phyloP scores from a whole-genome alignment of 35 echinoderm and acorn worm genomes.

The Patiria miniata region DNA sequence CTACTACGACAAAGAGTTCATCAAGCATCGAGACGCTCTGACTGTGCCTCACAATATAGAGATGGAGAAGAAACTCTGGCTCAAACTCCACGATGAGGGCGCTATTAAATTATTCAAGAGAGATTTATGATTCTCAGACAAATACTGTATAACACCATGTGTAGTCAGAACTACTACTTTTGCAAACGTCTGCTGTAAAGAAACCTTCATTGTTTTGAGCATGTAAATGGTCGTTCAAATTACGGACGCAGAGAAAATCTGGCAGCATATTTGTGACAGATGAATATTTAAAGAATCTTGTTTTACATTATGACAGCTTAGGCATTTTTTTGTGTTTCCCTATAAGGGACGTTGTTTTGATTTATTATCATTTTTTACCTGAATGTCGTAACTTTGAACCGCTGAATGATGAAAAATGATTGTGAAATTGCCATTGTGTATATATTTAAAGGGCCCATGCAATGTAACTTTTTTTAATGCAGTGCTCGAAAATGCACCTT shows the following conservation, averaged over 20 bases:
- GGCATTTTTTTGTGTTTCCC: no score
- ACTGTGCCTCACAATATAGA: conserved; percentile 21
- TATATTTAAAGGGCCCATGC: background rate
- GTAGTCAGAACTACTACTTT: background rate
- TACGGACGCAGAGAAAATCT: background rate
- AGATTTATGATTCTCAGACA: background rate
- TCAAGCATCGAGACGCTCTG: background rate
- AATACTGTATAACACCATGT: background rate
- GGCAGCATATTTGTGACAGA: background rate
- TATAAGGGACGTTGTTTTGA: background rate
- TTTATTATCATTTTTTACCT: background rate
- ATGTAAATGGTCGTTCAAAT: no score
- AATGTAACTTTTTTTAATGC: no score
- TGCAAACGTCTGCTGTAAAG: background rate
- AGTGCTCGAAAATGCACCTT: no score
- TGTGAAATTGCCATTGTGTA: background rate
- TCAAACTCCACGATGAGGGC: conserved; percentile 49
- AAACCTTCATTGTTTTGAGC: background rate
- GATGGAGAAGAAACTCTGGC: conserved; percentile 28
- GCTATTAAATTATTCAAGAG: conserved; percentile 43
- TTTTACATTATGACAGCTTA: background rate
- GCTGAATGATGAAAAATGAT: background rate
- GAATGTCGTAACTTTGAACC: background rate
- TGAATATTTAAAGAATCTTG: background rate
- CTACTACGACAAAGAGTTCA: conserved; percentile 49